A percentile compares a stretch with the other conserved stretches of the same genome.
Evolutionary conservation across 2,888 invertebrate species (phyloP).

Genomic region (Nebria brevicollis): DNA sequence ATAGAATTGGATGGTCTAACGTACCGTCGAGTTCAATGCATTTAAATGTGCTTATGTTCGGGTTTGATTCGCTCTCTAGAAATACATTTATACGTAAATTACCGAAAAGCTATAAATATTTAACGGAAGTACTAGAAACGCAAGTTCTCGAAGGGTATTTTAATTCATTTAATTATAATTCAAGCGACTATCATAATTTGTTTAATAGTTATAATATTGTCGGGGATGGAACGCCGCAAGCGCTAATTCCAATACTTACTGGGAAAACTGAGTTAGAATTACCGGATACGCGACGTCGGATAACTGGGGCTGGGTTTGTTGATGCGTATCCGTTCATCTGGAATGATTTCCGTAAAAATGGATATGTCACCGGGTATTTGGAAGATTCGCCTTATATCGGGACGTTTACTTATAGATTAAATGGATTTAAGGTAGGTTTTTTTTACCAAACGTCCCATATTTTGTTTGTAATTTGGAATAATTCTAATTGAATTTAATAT

Average conservation of each 20-base stretch:
- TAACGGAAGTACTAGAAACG: constrained; percentile 71
- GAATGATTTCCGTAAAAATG: constrained; percentile 77
- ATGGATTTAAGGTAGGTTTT: constrained; percentile 75
- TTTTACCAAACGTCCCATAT: background rate
- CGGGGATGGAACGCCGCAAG: constrained; percentile 88
- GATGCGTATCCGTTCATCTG: constrained; percentile 89
- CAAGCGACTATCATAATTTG: background rate
- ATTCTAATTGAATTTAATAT: constrained; percentile 44
- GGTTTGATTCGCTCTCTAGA: constrained; percentile 88
- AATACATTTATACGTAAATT: constrained; percentile 83
- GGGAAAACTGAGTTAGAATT: constrained; percentile 87
- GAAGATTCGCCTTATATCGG: constrained; percentile 88
- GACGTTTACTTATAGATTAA: constrained; percentile 89
- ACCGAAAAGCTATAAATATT: constrained; percentile 77
- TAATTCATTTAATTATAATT: background rate
- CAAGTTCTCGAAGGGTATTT: constrained; percentile 75
- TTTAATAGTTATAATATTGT: constrained; percentile 75
- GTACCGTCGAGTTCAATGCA: constrained; percentile 64
- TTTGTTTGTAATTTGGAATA: background rate
- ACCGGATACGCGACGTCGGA: constrained; percentile 82
- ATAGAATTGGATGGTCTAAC: constrained; percentile 64
- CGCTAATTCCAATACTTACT: constrained; percentile 87
- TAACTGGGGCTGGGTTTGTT: constrained; percentile 71
- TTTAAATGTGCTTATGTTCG: constrained; percentile 83
- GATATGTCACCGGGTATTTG: constrained; percentile 83